These are phyloP conservation scores for Phalloptychus januarius DNA, from an alignment of 2,797 vertebrate species.

Conservation along the genomic window DNA sequence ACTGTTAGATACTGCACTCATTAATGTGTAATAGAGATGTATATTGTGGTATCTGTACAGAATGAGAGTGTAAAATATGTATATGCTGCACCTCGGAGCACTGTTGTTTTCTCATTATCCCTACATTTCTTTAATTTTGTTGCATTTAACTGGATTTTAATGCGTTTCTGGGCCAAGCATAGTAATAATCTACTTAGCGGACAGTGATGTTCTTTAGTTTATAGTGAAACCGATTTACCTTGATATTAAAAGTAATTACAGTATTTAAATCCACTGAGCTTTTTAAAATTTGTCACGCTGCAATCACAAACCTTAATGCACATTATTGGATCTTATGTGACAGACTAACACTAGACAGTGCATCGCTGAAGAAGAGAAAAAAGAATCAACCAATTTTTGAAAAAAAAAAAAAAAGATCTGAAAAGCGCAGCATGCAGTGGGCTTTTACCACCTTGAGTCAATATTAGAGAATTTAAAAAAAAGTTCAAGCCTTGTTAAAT, in stretches of 20 bases:
- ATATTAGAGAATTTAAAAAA: background rate
- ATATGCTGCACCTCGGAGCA: conserved; percentile 20
- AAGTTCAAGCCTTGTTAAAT: background rate
- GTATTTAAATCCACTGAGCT: background rate
- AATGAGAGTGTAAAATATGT: conserved; percentile 21
- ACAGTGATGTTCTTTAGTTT: conserved; percentile 10
- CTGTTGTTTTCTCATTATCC: conserved; percentile 17
- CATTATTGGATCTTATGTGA: background rate
- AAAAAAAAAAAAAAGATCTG: background rate
- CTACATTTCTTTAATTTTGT: conserved; percentile 23
- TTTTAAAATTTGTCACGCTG: background rate
- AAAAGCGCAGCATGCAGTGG: background rate
- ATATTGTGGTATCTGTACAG: conserved; percentile 34
- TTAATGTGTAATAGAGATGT: conserved; percentile 29
- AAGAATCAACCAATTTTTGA: background rate
- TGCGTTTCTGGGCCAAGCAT: conserved; percentile 20
- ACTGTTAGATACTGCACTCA: conserved; percentile 24
- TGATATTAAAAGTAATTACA: background rate
- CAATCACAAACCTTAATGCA: background rate
- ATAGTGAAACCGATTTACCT: conserved; percentile 21
- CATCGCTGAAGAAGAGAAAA: background rate
- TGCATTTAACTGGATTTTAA: background rate
- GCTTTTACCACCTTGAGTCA: background rate
- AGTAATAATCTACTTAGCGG: conserved; percentile 11
- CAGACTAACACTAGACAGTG: background rate